Base-by-base conservation (phyloP, 2,888 invertebrate species). In the Sinopyrophorus schimmeli region DNA sequence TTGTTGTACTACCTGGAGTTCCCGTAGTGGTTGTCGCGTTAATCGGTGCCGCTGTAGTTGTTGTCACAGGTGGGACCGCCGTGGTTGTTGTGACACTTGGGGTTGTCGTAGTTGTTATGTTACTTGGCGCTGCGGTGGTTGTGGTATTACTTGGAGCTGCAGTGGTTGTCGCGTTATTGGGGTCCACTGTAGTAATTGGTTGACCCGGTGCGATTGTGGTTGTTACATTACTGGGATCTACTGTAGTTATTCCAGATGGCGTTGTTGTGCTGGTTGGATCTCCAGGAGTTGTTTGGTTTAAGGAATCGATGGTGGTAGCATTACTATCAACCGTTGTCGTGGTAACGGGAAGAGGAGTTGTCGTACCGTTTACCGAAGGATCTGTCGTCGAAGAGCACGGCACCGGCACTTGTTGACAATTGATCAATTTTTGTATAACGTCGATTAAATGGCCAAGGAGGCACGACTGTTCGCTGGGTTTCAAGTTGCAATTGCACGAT, bases 381-480 rank as follows among this genome's bases (percentile, higher is more conserved):
- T n/a, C 9, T 6, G 14, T 28, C 9, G 26, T 16, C 5, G 24
- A 4, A 3, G 15, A 10, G 11, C 31, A 23, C n/a, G 18, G 15
- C 18, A 10, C n/a, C 24, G 23, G 21, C 34, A 10, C 3, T 23
- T 24, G 7, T 10, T 37, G 30, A 17, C 40, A 40, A 14, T 47
- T 41, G 12, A 47, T 34, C 6, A 47, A 23, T 1, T 40, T 40
- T 7, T 32, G 23, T 27, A 47, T 47, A 16, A 47, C 17, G 9
- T 47, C 28, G 5, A 47, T 40, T 21, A 47, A 23, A 35, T 47
- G 47, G 16, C 40, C 47, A 9, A 47, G 28, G 5, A 47, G 23
- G 17, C 47, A 47, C 2, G 47, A 47, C 35, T 47, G 40, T 16
- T 47, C 20, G 23, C 21, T 7, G n/a, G 17, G 21, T 2, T 11